Evolutionary conservation across 92 coral and sea anemone genomes (phyloP), one percentile per base, ranked within the genome.

Genomic region (Virgularia gustaviana): DNA sequence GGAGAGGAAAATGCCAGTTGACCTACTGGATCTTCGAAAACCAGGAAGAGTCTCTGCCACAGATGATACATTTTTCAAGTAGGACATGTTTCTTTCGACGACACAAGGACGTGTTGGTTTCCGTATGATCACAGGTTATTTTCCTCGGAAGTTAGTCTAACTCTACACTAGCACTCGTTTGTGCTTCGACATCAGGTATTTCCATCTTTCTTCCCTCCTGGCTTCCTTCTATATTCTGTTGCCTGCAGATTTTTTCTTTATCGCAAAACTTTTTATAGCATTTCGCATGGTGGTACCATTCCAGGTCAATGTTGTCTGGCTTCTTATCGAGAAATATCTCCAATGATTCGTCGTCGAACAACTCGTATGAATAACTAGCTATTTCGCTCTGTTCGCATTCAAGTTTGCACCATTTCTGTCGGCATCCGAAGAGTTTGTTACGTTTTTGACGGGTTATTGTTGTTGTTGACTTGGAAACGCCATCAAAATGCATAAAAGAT

Each of bases 401-500:
- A 41, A 41, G 59, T 73, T 73, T 73, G 35, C 57, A 68, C 58
- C 59, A 73, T 59, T 73, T 73, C 37, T 68, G 59, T 58, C 79
- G 41, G 29, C 79, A 73, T 61, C 59, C 79, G 32, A 73, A 59
- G 59, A 73, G 43, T 73, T 57, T 73, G 28, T 58, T 73, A 73
- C 57, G 79, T 43, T 70, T 73, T 73, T 57, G 65, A 27, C 70
- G 70, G 30, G 70, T 36, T 57, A 57, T 61, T 58, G 38, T 57
- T 28, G 38, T 57, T 57, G 36, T 31, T 58, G 1, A 36, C 79
- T 73, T 70, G 70, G 79, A 57, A 73, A 73, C 79, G 68, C 70
- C 71, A 73, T 73, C 70, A 73, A 73, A 73, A 59, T 73, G 71
- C 70, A 73, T 73, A 73, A 73, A 73, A 73, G 56, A 73, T 73